Evolutionary conservation across 2,113 vertebrate genomes (phyloP).

Genomic region (Gorsachius goisagi): DNA sequence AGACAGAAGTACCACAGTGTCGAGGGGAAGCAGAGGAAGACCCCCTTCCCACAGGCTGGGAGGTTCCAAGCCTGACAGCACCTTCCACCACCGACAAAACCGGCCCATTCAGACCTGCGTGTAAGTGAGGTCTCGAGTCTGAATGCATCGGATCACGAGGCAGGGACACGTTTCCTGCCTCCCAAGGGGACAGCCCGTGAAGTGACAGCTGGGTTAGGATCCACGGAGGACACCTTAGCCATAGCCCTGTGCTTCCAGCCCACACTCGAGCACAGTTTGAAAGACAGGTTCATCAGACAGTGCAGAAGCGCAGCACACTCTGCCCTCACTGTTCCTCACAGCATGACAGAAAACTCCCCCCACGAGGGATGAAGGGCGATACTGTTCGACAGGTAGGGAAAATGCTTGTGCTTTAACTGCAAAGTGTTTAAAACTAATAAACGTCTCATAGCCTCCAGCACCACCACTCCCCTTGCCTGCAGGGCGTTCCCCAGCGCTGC

Average conservation of each 20-base stretch:
- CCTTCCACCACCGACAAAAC: too few species aligned
- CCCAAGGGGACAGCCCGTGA: fast-evolving
- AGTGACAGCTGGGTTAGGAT: fast-evolving
- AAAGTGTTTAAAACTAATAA: fast-evolving
- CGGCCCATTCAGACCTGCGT: fast-evolving
- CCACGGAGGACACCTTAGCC: background rate
- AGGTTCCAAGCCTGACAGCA: fast-evolving
- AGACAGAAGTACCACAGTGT: fast-evolving
- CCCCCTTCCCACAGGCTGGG: fast-evolving
- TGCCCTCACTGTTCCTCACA: fast-evolving
- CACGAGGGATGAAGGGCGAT: fast-evolving
- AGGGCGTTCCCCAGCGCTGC: fast-evolving
- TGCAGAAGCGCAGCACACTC: fast-evolving
- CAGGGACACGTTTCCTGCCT: fast-evolving
- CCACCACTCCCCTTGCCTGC: background rate
- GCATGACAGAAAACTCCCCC: fast-evolving
- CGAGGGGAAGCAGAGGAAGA: fast-evolving
- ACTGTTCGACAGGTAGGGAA: fast-evolving
- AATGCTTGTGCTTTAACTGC: fast-evolving
- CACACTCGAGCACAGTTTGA: fast-evolving
- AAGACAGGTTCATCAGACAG: too few species aligned
- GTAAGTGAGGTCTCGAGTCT: fast-evolving
- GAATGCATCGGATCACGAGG: fast-evolving
- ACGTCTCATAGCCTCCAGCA: fast-evolving
- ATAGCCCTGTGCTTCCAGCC: fast-evolving